Evolutionary conservation across 2,888 invertebrate species (phyloP).

Genomic region (Eupithecia centaureata): DNA sequence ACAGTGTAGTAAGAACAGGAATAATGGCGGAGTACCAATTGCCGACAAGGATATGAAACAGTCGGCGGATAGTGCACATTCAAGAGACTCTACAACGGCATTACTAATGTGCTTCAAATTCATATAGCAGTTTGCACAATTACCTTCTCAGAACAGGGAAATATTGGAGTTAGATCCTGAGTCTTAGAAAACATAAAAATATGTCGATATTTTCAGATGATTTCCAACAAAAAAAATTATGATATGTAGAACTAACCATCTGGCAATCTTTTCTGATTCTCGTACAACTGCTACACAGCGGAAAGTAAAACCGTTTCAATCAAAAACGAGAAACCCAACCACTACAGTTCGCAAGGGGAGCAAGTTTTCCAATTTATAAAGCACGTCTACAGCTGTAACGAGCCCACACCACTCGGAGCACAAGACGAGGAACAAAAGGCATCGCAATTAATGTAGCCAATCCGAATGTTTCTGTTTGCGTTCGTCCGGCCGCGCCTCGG

Average conservation of each 20-base stretch:
- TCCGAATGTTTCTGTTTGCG: conserved; percentile 18
- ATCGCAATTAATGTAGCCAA: conserved; percentile 20
- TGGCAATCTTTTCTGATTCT: neutral
- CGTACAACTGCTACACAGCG: neutral
- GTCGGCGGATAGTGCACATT: neutral
- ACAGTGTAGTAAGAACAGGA: neutral
- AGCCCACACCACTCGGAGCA: neutral
- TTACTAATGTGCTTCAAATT: conserved; percentile 28
- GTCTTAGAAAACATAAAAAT: neutral
- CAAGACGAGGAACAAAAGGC: conserved; percentile 15
- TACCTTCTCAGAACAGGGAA: neutral
- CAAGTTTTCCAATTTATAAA: conserved; percentile 1
- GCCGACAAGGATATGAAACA: neutral
- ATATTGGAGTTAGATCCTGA: no score
- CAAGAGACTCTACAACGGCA: conserved; percentile 26
- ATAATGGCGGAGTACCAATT: neutral
- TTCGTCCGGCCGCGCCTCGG: neutral
- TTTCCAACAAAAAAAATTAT: neutral
- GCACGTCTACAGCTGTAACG: neutral
- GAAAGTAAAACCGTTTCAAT: neutral
- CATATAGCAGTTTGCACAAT: conserved; percentile 19
- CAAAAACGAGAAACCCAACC: neutral
- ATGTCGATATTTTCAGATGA: neutral
- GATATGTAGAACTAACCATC: neutral
- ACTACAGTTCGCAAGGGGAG: neutral